Evolutionary conservation across 2,888 invertebrate genomes (phyloP).

Genomic region (Acrocyrtus sp.): DNA sequence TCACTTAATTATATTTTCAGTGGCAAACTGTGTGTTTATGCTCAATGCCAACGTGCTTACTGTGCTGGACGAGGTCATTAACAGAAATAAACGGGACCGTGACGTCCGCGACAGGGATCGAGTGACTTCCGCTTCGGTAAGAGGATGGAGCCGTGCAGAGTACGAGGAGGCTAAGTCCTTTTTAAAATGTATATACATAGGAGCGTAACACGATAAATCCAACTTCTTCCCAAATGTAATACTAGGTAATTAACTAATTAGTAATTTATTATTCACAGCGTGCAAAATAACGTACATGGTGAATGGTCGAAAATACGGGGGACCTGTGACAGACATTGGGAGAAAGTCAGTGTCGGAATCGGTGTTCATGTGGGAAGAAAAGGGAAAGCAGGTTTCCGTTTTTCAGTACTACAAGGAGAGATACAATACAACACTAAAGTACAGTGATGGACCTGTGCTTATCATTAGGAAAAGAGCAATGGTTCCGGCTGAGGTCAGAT

Average conservation of each 20-base stretch:
- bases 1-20: background rate
- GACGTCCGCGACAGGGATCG: too few species aligned
- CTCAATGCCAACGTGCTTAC: constrained; percentile 4
- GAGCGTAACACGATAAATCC: too few species aligned
- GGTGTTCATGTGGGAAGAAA: constrained; percentile 7
- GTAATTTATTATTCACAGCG: constrained; percentile 3
- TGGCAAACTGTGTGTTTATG: constrained; percentile 23
- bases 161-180: constrained; percentile 1
- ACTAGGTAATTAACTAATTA: background rate
- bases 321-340: background rate
- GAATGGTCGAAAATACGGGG: background rate
- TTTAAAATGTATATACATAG: constrained; percentile 7
- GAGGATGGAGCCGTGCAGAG: background rate
- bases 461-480: constrained; percentile 3
- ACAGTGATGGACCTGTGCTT: constrained; percentile 20
- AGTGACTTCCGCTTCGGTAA: too few species aligned
- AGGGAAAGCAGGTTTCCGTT: constrained; percentile 19
- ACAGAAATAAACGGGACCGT: background rate
- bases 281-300: constrained; percentile 22
- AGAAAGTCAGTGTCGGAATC: background rate
- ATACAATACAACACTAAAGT: constrained; percentile 14
- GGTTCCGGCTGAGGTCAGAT: constrained; percentile 47
- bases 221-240: too few species aligned
- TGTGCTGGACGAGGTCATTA: constrained; percentile 6
- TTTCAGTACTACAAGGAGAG: constrained; percentile 21